These are phyloP conservation scores for Neocloeon triangulifer DNA, from an alignment of 1,140 invertebrate species.

Conservation along the genomic window DNA sequence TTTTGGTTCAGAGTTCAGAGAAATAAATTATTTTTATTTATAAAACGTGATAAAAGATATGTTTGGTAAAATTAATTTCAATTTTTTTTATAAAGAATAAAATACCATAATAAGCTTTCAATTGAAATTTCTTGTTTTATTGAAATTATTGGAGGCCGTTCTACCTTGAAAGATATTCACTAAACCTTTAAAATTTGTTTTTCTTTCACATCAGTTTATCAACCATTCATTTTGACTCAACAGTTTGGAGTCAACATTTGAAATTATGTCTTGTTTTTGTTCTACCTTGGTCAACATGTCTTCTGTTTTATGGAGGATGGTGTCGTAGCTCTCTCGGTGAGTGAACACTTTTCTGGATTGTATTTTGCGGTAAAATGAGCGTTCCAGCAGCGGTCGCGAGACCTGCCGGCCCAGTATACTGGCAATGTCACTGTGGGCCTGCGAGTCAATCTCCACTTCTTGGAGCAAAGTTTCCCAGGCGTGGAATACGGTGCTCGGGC, in stretches of 20 bases:
- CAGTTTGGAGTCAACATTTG: too few species aligned
- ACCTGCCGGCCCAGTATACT: constrained; percentile 63
- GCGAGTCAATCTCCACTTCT: constrained; percentile 80
- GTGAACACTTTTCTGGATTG: constrained; percentile 79
- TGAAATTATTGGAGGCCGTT: too few species aligned
- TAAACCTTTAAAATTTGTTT: too few species aligned
- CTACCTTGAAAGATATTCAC: too few species aligned
- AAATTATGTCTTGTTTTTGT: too few species aligned
- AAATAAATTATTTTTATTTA: too few species aligned
- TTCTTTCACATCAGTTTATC: neutral
- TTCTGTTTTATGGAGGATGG: constrained; percentile 70
- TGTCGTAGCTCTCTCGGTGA: constrained; percentile 78
- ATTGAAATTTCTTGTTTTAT: too few species aligned
- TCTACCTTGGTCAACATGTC: constrained; percentile 63
- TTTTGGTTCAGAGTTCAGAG: too few species aligned
- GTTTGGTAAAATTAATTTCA: too few species aligned
- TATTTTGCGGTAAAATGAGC: constrained; percentile 77
- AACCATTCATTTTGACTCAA: neutral
- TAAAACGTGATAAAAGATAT: too few species aligned
- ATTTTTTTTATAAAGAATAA: too few species aligned
- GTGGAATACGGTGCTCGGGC: constrained; percentile 60
- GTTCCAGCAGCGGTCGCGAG: constrained; percentile 64
- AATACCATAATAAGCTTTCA: too few species aligned
- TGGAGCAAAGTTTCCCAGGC: constrained; percentile 81
- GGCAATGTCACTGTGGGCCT: constrained; percentile 70